Percentiles rank a stretch among this genome's conserved stretches.
phyloP scores from a whole-genome alignment of 2,113 vertebrate species.

The Myrmophylax atrothorax region DNA sequence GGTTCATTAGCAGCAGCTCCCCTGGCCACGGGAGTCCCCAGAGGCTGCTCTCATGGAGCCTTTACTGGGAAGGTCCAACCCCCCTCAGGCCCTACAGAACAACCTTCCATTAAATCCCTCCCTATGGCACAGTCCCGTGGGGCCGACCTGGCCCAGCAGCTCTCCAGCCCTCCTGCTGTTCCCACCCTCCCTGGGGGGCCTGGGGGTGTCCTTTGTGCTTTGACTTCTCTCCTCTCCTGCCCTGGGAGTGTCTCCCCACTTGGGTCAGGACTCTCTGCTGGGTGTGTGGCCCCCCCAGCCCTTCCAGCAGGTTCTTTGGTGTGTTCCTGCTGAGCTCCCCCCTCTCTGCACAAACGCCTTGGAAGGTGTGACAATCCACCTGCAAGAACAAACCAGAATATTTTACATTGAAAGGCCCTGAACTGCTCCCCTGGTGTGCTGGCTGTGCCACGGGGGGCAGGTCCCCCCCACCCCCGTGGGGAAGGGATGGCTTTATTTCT shows the following conservation, averaged over 20 bases:
- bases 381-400: rapidly evolving
- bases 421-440: rapidly evolving
- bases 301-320: rapidly evolving
- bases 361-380: rapidly evolving
- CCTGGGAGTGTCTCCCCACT: rapidly evolving
- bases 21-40: background rate
- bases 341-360: rapidly evolving
- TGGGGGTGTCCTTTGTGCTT: background rate
- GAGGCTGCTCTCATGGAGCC: background rate
- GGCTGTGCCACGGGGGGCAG: background rate
- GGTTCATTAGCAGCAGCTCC: background rate
- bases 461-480: rapidly evolving
- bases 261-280: rapidly evolving
- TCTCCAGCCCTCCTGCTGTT: background rate
- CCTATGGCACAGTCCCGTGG: rapidly evolving
- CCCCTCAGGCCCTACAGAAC: rapidly evolving
- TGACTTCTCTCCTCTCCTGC: background rate
- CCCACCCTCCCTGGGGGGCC: rapidly evolving
- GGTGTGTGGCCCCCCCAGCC: rapidly evolving
- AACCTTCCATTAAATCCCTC: rapidly evolving
- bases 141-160: background rate
- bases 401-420: background rate
- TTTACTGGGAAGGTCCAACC: background rate
- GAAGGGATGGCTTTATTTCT: background rate
- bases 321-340: rapidly evolving